A percentile compares a stretch with the other conserved stretches of the same genome.
Conservation (phyloP, 2,888 invertebrate genomes). For the Leptopilina drosophilae region DNA sequence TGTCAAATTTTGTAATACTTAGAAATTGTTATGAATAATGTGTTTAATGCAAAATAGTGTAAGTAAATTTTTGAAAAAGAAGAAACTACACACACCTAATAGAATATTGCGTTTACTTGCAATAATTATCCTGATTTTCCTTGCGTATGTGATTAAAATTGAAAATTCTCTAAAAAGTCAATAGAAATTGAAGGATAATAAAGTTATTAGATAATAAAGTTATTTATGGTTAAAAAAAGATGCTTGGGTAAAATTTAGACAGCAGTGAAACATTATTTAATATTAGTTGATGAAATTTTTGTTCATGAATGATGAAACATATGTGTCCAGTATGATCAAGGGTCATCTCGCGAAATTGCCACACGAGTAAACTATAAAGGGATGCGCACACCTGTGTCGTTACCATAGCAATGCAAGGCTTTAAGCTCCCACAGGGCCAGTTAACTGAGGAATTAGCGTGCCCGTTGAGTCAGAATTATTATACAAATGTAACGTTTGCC, state of each 20-base stretch:
- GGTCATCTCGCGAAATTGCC: conserved; percentile 33
- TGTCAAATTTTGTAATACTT: too few relatives aligned
- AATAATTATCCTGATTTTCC: too few relatives aligned
- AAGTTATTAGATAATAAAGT: too few relatives aligned
- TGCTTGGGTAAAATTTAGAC: not conserved
- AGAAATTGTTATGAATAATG: too few relatives aligned
- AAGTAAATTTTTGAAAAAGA: too few relatives aligned
- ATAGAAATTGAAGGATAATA: too few relatives aligned
- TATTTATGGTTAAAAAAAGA: too few relatives aligned
- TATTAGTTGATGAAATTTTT: conserved; percentile 25
- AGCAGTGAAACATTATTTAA: not conserved
- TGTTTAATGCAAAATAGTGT: too few relatives aligned
- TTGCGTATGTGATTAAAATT: too few relatives aligned
- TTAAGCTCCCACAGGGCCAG: conserved; percentile 60
- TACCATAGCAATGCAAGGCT: conserved; percentile 59
- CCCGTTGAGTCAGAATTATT: conserved; percentile 64
- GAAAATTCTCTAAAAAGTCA: too few relatives aligned
- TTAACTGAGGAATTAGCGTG: conserved; percentile 65
- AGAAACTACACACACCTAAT: too few relatives aligned
- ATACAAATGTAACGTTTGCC: conserved; percentile 60
- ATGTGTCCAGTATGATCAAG: conserved; percentile 31
- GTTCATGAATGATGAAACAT: conserved; percentile 13
- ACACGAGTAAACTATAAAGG: conserved; percentile 39
- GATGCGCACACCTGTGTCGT: conserved; percentile 55
- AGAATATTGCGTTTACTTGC: too few relatives aligned